phyloP scores from a whole-genome alignment of 1,140 invertebrate species.

The Adelges cooleyi region DNA sequence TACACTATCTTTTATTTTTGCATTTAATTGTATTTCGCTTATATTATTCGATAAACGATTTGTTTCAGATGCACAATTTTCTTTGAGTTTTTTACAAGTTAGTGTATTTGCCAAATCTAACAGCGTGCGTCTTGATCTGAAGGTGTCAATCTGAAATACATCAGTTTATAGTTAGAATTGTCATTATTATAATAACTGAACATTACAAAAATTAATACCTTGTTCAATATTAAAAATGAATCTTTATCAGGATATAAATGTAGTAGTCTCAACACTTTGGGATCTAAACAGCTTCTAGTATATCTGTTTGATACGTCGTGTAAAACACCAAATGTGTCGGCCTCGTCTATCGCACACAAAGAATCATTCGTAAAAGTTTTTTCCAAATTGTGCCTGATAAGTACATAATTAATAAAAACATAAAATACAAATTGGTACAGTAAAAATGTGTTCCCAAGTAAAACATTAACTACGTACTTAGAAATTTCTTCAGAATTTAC shows the following conservation, averaged over 20 bases:
- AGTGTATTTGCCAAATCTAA: constrained; percentile 55
- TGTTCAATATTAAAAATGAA: constrained; percentile 76
- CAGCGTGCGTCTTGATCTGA: constrained; percentile 63
- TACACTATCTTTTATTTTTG: constrained; percentile 30
- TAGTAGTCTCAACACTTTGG: constrained; percentile 56
- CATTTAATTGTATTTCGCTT: neutral
- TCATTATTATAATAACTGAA: constrained; percentile 18
- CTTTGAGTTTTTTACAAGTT: constrained; percentile 45
- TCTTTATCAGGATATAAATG: constrained; percentile 50
- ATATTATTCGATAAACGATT: neutral
- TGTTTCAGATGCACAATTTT: neutral
- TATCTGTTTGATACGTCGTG: constrained; percentile 69
- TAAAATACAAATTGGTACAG: constrained; percentile 17
- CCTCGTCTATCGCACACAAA: constrained; percentile 50
- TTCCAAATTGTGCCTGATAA: constrained; percentile 50
- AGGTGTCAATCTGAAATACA: constrained; percentile 55
- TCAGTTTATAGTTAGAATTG: neutral
- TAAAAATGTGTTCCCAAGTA: neutral
- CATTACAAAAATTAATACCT: constrained; percentile 48
- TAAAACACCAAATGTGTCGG: constrained; percentile 73
- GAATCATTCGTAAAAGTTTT: constrained; percentile 53
- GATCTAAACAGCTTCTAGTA: constrained; percentile 52
- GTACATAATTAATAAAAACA: constrained; percentile 16
- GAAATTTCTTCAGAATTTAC: constrained; percentile 41
- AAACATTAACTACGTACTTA: constrained; percentile 29